A percentile compares a stretch with the other conserved stretches of the same genome.
Evolutionary conservation across 2,113 vertebrate species (phyloP).

Genomic region (Miniopterus natalensis): DNA sequence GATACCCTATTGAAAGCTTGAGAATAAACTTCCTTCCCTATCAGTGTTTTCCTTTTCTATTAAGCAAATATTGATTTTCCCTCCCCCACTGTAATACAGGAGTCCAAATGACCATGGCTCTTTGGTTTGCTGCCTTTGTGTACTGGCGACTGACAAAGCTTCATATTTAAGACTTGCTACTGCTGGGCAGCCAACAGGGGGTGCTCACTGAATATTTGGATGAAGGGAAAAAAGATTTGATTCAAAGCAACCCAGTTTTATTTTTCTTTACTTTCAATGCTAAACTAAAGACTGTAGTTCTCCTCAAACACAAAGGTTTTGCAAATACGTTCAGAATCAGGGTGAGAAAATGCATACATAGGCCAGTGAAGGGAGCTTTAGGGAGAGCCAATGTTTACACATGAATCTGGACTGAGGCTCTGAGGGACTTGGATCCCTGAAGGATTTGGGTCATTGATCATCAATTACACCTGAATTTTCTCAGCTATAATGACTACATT

Average conservation of each 20-base stretch:
- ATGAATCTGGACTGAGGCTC: not conserved
- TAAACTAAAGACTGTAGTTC: slow-evolving; percentile 39
- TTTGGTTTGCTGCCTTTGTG: slow-evolving; percentile 77
- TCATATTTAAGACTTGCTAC: slow-evolving; percentile 69
- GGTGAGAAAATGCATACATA: not conserved
- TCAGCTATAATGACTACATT: slow-evolving; percentile 40
- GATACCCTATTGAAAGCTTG: slow-evolving; percentile 68
- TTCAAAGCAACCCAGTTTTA: slow-evolving; percentile 36
- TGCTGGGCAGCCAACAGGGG: slow-evolving; percentile 79
- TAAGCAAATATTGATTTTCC: slow-evolving; percentile 86
- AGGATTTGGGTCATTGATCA: slow-evolving; percentile 53
- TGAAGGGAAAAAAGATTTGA: slow-evolving; percentile 2
- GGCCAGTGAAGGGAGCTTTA: not conserved
- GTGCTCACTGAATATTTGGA: slow-evolving; percentile 75
- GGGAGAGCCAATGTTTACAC: not conserved
- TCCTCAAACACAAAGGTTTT: slow-evolving; percentile 45
- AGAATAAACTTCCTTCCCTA: slow-evolving; percentile 73
- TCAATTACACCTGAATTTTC: slow-evolving; percentile 54
- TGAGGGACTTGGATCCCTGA: not conserved
- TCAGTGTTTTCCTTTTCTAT: slow-evolving; percentile 83
- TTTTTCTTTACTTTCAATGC: slow-evolving; percentile 53
- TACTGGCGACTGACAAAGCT: not conserved
- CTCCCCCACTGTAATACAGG: slow-evolving; percentile 67
- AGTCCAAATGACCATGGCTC: slow-evolving; percentile 77
- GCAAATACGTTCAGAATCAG: slow-evolving; percentile 30